phyloP scores from a whole-genome alignment of 1,140 invertebrate species.

The Dreissena polymorpha region DNA sequence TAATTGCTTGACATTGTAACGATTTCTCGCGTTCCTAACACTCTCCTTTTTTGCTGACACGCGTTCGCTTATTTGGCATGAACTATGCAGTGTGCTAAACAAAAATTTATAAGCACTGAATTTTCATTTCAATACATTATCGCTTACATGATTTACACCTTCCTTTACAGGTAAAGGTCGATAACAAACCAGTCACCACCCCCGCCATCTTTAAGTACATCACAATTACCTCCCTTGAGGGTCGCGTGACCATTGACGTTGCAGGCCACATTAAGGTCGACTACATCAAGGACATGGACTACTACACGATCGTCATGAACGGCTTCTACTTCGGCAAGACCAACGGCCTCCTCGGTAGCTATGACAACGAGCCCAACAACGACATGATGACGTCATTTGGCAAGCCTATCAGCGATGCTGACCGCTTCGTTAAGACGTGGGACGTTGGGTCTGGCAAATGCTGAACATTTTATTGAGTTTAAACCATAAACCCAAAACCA shows the following conservation, averaged over 20 bases:
- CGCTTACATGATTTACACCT: no score
- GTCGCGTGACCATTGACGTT: constrained; percentile 75
- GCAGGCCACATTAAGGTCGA: constrained; percentile 73
- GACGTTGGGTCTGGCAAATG: constrained; percentile 51
- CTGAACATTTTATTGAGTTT: neutral
- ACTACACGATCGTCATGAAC: constrained; percentile 76
- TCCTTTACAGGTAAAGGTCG: constrained; percentile 78
- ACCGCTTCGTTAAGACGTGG: constrained; percentile 63
- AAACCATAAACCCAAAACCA: no score
- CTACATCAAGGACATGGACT: constrained; percentile 65
- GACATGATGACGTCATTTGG: constrained; percentile 86
- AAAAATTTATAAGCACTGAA: no score
- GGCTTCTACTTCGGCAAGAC: constrained; percentile 88
- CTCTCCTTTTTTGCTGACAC: no score
- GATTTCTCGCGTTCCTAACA: no score
- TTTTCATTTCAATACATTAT: no score
- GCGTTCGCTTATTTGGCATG: no score
- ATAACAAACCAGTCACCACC: constrained; percentile 77
- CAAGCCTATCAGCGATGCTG: constrained; percentile 74
- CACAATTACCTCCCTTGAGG: constrained; percentile 69
- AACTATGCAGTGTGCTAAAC: no score
- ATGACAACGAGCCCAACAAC: constrained; percentile 91
- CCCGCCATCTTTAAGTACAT: constrained; percentile 84
- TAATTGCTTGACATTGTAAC: no score
- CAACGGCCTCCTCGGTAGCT: constrained; percentile 91